phyloP scores from a whole-genome alignment of 2,888 invertebrate species.

The Habroteleia sp. region DNA sequence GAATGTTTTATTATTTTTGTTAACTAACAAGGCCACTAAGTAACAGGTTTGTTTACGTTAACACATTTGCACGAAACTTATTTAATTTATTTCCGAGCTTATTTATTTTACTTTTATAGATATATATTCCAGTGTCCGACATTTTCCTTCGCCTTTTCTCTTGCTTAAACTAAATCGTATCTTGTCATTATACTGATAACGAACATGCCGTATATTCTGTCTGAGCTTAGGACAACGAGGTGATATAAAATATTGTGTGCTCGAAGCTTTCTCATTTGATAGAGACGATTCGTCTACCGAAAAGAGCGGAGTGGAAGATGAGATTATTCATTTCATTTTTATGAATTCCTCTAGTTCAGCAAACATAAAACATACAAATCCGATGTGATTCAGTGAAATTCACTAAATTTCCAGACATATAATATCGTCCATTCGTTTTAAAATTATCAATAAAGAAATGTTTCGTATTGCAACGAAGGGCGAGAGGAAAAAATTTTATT shows the following conservation, averaged over 20 bases:
- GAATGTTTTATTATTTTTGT: conserved; percentile 12
- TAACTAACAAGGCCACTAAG: background rate
- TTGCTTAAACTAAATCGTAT: background rate
- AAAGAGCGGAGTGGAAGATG: background rate
- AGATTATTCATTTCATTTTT: conserved; percentile 1
- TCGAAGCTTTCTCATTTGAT: conserved; percentile 4
- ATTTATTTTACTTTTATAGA: background rate
- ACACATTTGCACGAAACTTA: background rate
- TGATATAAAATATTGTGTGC: conserved; percentile 4
- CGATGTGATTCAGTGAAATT: too few relatives aligned
- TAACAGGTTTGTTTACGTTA: conserved; percentile 1
- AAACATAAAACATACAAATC: too few relatives aligned
- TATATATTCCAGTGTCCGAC: too few relatives aligned
- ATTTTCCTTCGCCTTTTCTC: background rate
- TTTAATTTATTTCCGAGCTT: background rate
- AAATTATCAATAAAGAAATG: too few relatives aligned
- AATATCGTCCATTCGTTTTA: too few relatives aligned
- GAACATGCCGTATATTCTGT: conserved; percentile 2
- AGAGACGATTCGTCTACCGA: background rate
- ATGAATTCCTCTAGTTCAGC: too few relatives aligned
- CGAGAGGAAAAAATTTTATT: too few relatives aligned
- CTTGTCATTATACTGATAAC: conserved; percentile 11
- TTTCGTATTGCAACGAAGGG: too few relatives aligned
- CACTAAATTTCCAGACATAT: too few relatives aligned
- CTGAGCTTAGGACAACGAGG: background rate